Base-by-base conservation (phyloP, 2,113 vertebrate species). In the Epinephelus cyanopodus region DNA sequence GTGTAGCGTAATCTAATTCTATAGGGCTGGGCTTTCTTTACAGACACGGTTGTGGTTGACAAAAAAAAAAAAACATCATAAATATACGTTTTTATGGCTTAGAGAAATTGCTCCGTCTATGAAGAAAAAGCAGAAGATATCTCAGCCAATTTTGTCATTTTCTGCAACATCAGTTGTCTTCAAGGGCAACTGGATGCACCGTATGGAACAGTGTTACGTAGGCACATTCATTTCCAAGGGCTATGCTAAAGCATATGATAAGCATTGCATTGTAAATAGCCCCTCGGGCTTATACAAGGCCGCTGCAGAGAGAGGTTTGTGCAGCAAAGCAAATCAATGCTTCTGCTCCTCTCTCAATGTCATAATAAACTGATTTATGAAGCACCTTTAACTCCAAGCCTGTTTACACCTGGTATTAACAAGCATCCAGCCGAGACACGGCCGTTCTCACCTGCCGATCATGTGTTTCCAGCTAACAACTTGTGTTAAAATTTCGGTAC, bases 101-200 rank as follows among this genome's bases (percentile, higher is more conserved):
- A 27, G 11, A 70, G 42, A 48, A 68, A 54, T 3, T 8, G 25
- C 50, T 50, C 15, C 0, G 23, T 19, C 39, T 23, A 11, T 21
- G 48, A 73, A 21, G n/a, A 70, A 37, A 61, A 57, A 27, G 19
- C 19, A 39, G 6, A 37, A 33, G 10, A 67, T 10, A 68, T 39
- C 37, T 48, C n/a, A 14, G 15, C 21, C 33, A 77, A 42, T 81
- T 61, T 63, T 17, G 75, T 23, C 27, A 62, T 82, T 72, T 87
- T 80, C 47, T 85, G 74, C 67, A 68, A 53, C 61, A 74, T 77
- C 71, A 71, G 72, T 37, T 37, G 33, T 75, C 72, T 74, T 81
- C 61, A 85, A 85, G 76, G 89, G 79, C 65, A 54, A 71, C 61
- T 45, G 74, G n/a, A 42, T 66, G 42, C 58, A 50, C 64, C 60